Evolutionary conservation across 2,888 invertebrate genomes (phyloP), one percentile per base, ranked within the genome.

Genomic region (Ferrisia virgata): DNA sequence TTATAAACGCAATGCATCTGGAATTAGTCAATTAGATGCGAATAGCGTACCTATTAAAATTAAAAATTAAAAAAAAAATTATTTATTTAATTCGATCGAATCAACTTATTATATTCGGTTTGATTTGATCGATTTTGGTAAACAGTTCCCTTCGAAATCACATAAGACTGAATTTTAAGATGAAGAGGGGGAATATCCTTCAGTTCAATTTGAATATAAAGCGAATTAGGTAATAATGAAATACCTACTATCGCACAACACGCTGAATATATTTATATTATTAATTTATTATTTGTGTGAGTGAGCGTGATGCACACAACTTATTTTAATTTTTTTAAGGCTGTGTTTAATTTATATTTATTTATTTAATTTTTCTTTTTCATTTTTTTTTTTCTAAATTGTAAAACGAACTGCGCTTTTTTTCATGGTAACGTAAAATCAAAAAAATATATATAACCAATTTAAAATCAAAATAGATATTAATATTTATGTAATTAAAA

Each of bases 121-220:
- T 28, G 9, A 64, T 64, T 64, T 13, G 64, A 53, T 31, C 64
- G 64, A 28, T 64, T 64, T 28, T 64, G 53, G 53, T 64, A 28
- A 64, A 64, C 18, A 64, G 64, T 64, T 64, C 64, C 64, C 64
- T 64, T 64, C 31, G 64, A 31, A 64, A 64, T 64, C 15, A 64
- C 64, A 64, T 64, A 64, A 64, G 64, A 64, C 64, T 64, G 64
- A 64, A 64, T 64, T 64, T 31, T 64, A 64, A 64, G 28, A 28
- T 64, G 64, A 64, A 28, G 28, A 64, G 64, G 64, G 64, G 28
- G 64, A 64, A 53, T 40, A 53, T 53, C 11, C 4, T 28, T 31
- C 28, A 28, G 28, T 64, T 64, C 6, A 1, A 64, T 28, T 15
- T 15, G 2, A 31, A 64, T 4, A n/a, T 15, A 5, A 6, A 64